These are phyloP conservation scores for Corythoichthys intestinalis DNA, from an alignment of 2,113 vertebrate species.

Conservation along the genomic window DNA sequence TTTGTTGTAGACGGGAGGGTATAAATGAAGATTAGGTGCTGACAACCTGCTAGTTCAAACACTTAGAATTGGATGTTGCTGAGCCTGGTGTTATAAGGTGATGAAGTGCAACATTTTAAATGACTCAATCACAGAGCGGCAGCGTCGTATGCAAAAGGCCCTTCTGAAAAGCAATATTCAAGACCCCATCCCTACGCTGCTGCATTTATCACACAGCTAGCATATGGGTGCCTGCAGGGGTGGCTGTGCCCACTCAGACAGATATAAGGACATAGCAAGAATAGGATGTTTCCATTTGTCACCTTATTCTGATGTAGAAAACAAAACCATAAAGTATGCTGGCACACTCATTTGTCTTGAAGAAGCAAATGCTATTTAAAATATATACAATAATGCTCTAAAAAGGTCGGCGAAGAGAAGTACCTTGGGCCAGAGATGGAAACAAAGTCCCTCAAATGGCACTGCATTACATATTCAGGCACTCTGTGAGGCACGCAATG, in stretches of 20 bases:
- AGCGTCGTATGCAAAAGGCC: slow-evolving; percentile 51
- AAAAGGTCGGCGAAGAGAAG: slow-evolving; percentile 37
- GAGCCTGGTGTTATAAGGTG: slow-evolving; percentile 44
- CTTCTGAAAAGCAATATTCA: slow-evolving; percentile 57
- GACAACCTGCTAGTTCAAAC: slow-evolving; percentile 53
- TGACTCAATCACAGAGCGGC: slow-evolving; percentile 54
- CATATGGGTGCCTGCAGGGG: slow-evolving; percentile 53
- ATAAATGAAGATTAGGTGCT: slow-evolving; percentile 57
- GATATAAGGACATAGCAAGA: not conserved
- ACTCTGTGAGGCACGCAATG: slow-evolving; percentile 29
- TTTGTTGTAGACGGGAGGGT: slow-evolving; percentile 40
- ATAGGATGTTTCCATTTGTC: slow-evolving; percentile 26
- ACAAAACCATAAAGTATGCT: slow-evolving; percentile 13
- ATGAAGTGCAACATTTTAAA: slow-evolving; percentile 61
- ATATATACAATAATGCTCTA: slow-evolving; percentile 8
- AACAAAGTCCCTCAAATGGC: slow-evolving; percentile 57
- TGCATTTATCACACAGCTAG: slow-evolving; percentile 49
- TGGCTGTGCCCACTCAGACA: slow-evolving; percentile 24
- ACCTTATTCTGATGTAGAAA: slow-evolving; percentile 26
- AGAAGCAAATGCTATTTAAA: slow-evolving; percentile 67
- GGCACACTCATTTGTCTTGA: slow-evolving; percentile 68
- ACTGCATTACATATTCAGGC: slow-evolving; percentile 52
- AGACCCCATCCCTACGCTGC: slow-evolving; percentile 16
- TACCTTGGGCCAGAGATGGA: slow-evolving; percentile 49
- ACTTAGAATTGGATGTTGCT: slow-evolving; percentile 50